Conservation (phyloP, 2,888 invertebrate species). For the Himalopsyche tibetana region DNA sequence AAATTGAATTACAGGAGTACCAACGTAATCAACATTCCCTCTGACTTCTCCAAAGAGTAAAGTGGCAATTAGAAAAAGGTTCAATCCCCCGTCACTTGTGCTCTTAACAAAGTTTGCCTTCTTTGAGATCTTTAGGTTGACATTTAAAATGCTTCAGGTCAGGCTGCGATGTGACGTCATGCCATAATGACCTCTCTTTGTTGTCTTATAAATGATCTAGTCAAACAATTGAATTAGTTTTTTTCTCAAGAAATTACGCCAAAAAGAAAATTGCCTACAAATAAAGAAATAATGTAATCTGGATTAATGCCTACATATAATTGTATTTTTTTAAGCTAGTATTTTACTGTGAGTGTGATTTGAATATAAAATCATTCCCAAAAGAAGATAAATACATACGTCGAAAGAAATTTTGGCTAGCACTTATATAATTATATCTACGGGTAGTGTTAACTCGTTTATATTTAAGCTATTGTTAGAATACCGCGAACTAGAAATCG, state of each 20-base stretch:
- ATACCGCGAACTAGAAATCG: too few relatives aligned
- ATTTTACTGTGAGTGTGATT: too few relatives aligned
- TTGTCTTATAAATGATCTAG: neutral
- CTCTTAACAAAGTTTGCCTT: conserved; percentile 5
- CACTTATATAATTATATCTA: too few relatives aligned
- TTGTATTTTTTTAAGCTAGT: too few relatives aligned
- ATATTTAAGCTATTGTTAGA: too few relatives aligned
- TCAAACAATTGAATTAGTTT: conserved; percentile 25
- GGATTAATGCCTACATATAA: too few relatives aligned
- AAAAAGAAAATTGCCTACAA: too few relatives aligned
- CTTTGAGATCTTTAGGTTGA: neutral
- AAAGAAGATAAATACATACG: too few relatives aligned
- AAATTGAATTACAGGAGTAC: conserved; percentile 16
- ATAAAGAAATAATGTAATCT: too few relatives aligned
- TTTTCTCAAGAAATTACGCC: neutral
- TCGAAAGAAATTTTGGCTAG: too few relatives aligned
- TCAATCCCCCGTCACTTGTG: conserved; percentile 9
- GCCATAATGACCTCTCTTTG: neutral
- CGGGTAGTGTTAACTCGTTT: too few relatives aligned
- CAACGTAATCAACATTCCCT: conserved; percentile 4
- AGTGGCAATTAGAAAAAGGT: conserved; percentile 29
- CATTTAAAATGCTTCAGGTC: conserved; percentile 13
- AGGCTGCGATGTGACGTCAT: neutral
- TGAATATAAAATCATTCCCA: too few relatives aligned
- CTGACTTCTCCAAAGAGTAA: conserved; percentile 2